These are phyloP conservation scores for Mechanitis mazaeus DNA, from an alignment of 2,888 invertebrate species.

Conservation along the genomic window DNA sequence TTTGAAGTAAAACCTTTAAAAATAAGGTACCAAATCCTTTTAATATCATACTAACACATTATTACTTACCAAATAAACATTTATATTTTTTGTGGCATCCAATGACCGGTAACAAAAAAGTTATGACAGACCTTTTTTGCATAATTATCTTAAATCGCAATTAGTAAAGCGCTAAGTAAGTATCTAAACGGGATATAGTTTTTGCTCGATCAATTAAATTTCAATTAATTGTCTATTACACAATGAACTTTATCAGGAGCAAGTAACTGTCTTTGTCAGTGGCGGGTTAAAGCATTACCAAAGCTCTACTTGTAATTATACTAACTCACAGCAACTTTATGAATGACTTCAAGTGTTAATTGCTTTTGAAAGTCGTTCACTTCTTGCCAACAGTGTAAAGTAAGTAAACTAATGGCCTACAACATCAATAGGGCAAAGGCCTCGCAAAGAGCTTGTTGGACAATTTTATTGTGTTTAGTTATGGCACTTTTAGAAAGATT, in stretches of 20 bases:
- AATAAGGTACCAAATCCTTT: too few relatives aligned
- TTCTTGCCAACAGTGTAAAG: constrained; percentile 22
- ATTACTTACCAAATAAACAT: too few relatives aligned
- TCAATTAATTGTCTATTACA: not conserved
- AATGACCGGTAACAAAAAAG: not conserved
- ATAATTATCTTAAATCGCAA: constrained; percentile 5
- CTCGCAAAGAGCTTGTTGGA: constrained; percentile 27
- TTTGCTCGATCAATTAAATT: constrained; percentile 1
- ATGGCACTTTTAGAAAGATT: constrained; percentile 29
- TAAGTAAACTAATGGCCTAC: constrained; percentile 28
- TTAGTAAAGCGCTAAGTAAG: not conserved
- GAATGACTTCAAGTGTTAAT: constrained; percentile 24
- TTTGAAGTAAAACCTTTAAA: too few relatives aligned
- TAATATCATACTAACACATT: too few relatives aligned
- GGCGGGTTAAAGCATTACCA: constrained; percentile 19
- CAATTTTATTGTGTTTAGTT: constrained; percentile 31
- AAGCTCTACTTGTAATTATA: constrained; percentile 14
- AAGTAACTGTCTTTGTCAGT: constrained; percentile 4
- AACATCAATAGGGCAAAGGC: constrained; percentile 22
- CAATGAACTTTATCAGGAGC: not conserved
- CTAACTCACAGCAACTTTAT: constrained; percentile 11
- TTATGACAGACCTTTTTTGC: not conserved
- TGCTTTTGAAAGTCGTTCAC: constrained; percentile 27
- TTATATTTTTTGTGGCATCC: too few relatives aligned
- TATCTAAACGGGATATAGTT: constrained; percentile 3